Conservation (phyloP, 2,888 invertebrate species). For the Calameuta pallipes region DNA sequence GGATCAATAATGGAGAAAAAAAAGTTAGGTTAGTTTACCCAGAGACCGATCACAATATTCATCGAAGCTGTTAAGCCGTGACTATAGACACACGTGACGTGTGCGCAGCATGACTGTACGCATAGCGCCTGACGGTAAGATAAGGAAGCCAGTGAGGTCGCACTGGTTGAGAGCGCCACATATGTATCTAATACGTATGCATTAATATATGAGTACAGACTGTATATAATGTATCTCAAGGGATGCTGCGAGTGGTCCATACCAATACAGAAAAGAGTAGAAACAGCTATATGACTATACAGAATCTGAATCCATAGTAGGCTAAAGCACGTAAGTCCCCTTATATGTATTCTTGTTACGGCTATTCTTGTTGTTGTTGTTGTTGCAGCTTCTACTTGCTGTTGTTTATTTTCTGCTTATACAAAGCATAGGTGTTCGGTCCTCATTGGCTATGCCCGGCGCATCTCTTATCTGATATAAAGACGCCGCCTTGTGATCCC, state of each 20-base stretch:
- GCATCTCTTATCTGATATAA: constrained; percentile 55
- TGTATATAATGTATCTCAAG: neutral
- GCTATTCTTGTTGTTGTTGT: neutral
- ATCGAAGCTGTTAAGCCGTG: neutral
- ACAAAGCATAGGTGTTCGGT: constrained; percentile 39
- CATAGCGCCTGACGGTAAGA: neutral
- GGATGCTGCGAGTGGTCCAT: neutral
- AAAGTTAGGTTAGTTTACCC: neutral
- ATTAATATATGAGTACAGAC: neutral
- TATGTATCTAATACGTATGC: neutral
- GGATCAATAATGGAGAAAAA: neutral
- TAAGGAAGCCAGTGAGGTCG: neutral
- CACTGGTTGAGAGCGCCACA: neutral
- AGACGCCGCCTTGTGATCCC: constrained; percentile 45
- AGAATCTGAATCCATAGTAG: neutral
- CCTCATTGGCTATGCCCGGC: constrained; percentile 48
- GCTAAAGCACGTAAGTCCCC: neutral
- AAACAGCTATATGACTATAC: neutral
- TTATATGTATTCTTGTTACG: neutral
- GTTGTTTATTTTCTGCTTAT: neutral
- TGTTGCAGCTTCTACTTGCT: neutral
- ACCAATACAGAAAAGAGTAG: neutral
- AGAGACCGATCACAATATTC: neutral
- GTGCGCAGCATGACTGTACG: neutral
- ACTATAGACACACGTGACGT: neutral